phyloP scores from a whole-genome alignment of 2,888 invertebrate species.

The Lordiphosa fenestrarum region DNA sequence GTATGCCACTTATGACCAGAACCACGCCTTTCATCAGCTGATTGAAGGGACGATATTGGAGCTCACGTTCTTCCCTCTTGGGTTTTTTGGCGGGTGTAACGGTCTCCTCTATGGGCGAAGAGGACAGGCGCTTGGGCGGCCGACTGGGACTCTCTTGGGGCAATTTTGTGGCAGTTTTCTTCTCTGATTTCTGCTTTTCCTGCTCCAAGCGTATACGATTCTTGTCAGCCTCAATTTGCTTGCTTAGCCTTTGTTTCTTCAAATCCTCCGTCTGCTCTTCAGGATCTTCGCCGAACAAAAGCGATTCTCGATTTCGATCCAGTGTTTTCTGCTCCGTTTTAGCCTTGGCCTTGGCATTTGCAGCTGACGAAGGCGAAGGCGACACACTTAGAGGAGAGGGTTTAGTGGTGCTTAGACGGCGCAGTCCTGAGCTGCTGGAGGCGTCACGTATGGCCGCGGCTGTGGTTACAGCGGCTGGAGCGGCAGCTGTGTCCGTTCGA shows the following conservation, averaged over 20 bases:
- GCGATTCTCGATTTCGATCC: slow-evolving; percentile 79
- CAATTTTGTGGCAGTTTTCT: slow-evolving; percentile 36
- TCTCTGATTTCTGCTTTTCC: slow-evolving; percentile 53
- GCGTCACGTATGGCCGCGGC: slow-evolving; percentile 82
- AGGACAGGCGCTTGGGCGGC: slow-evolving; percentile 46
- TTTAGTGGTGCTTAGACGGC: slow-evolving; percentile 25
- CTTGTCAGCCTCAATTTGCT: slow-evolving; percentile 67
- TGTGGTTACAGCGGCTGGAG: slow-evolving; percentile 53
- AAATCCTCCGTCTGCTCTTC: slow-evolving; percentile 62
- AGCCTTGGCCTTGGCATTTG: not conserved
- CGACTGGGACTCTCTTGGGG: slow-evolving; percentile 22
- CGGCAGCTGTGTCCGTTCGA: slow-evolving; percentile 3
- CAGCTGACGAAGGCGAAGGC: not conserved
- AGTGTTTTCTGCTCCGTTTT: slow-evolving; percentile 23
- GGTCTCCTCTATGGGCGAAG: slow-evolving; percentile 28
- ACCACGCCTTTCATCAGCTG: slow-evolving; percentile 85
- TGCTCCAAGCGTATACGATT: slow-evolving; percentile 56
- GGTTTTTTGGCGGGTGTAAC: slow-evolving; percentile 63
- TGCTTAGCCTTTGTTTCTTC: slow-evolving; percentile 80
- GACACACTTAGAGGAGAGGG: slow-evolving; percentile 6
- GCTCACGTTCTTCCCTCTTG: slow-evolving; percentile 39
- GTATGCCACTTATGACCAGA: slow-evolving; percentile 92
- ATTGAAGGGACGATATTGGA: slow-evolving; percentile 81
- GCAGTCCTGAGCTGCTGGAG: slow-evolving; percentile 35
- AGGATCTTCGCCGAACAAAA: slow-evolving; percentile 82